Conservation (phyloP, 2,797 vertebrate species). For the Pitangus sulphuratus region DNA sequence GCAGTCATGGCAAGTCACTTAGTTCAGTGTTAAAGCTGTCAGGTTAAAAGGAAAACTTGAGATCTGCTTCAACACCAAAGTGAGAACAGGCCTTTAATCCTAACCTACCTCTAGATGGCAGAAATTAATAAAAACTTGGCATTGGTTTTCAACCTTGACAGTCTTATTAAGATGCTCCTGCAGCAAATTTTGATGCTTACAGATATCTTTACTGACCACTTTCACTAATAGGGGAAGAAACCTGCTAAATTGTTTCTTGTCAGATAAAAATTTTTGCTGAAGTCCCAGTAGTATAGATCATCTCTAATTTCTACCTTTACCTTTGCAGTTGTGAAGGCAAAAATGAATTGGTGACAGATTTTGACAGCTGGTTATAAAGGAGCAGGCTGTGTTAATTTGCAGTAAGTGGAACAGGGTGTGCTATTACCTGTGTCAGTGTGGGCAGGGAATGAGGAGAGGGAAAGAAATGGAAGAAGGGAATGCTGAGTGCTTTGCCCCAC, state of each 20-base stretch:
- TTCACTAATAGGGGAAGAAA: neutral
- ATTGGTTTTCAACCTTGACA: neutral
- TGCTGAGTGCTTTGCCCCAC: neutral
- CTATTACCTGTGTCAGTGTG: neutral
- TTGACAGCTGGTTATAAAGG: slow-evolving; percentile 12
- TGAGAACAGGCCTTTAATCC: neutral
- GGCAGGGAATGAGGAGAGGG: neutral
- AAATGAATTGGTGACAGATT: neutral
- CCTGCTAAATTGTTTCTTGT: neutral
- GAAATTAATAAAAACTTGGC: neutral
- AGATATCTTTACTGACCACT: neutral
- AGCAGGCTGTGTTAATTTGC: neutral
- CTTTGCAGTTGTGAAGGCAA: neutral
- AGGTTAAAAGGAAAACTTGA: neutral
- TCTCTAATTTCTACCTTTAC: neutral
- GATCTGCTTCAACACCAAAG: neutral
- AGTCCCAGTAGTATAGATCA: neutral
- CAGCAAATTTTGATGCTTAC: neutral
- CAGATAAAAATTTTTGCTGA: neutral
- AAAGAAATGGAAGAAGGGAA: neutral
- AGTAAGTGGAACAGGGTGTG: neutral
- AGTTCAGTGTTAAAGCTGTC: neutral
- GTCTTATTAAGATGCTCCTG: neutral
- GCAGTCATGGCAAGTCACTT: neutral
- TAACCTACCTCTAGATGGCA: neutral